Evolutionary conservation across 2,113 vertebrate species (phyloP).

Genomic region (Danionella cerebrum): DNA sequence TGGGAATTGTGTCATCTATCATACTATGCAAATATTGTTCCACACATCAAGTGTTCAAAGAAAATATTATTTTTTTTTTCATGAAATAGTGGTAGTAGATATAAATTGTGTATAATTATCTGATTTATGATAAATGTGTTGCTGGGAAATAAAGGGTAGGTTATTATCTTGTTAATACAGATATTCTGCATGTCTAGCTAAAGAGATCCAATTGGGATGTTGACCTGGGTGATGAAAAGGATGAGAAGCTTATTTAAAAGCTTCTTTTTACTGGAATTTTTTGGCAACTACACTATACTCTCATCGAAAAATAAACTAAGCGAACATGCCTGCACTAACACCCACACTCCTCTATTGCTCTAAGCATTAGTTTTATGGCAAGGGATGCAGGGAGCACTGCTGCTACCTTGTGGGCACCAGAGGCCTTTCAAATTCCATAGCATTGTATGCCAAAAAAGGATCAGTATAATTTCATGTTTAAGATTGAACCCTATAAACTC

Average conservation of each 20-base stretch:
- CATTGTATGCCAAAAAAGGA: background rate
- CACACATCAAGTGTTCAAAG: constrained; percentile 11
- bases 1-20: constrained; percentile 27
- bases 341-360: background rate
- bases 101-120: background rate
- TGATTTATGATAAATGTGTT: background rate
- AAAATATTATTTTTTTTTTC: constrained; percentile 4
- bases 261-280: background rate
- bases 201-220: no score
- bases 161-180: background rate
- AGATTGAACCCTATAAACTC: no score
- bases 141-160: background rate
- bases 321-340: background rate
- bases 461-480: no score
- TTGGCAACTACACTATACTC: constrained; percentile 24
- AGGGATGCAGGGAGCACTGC: constrained; percentile 18
- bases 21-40: constrained; percentile 31
- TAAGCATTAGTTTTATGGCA: background rate
- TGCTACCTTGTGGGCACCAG: constrained; percentile 39
- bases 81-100: background rate
- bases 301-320: constrained; percentile 37
- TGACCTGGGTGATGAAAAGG: no score
- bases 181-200: background rate
- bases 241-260: background rate
- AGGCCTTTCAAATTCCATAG: background rate